Evolutionary conservation across 2,113 vertebrate species (phyloP).

Genomic region (Phainopepla nitens): DNA sequence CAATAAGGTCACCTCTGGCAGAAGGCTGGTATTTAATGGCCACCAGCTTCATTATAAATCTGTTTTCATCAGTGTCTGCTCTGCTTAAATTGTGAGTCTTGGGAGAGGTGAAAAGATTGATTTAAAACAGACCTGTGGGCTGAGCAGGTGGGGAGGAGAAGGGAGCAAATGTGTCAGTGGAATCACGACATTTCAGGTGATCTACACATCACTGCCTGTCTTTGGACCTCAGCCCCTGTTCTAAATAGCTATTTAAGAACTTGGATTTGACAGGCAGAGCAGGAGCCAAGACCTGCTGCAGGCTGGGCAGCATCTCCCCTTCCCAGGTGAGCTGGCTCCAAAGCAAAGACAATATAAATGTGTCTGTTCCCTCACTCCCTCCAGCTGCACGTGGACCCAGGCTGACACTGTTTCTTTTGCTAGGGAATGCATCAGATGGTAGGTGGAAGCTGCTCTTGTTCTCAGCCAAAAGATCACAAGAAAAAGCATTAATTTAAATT

Average conservation of each 20-base stretch:
- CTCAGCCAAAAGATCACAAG: background rate
- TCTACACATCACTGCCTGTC: background rate
- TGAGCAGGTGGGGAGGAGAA: slow-evolving; percentile 14
- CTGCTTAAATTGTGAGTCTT: slow-evolving; percentile 30
- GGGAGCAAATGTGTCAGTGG: background rate
- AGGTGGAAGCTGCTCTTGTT: background rate
- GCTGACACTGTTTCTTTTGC: background rate
- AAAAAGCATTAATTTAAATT: background rate
- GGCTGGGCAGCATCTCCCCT: background rate
- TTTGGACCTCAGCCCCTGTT: slow-evolving; percentile 3
- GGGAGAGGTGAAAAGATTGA: slow-evolving; percentile 29
- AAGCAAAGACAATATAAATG: background rate
- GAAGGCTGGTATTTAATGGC: slow-evolving; percentile 15
- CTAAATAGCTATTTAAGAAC: slow-evolving; percentile 39
- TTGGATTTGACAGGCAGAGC: slow-evolving; percentile 38
- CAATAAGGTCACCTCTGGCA: slow-evolving; percentile 46
- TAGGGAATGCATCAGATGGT: background rate
- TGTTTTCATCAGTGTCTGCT: background rate
- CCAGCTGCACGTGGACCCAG: background rate
- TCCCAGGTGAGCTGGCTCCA: background rate
- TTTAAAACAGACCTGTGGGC: slow-evolving; percentile 16
- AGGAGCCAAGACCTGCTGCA: slow-evolving; percentile 26
- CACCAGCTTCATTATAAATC: slow-evolving; percentile 43
- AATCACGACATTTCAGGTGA: slow-evolving; percentile 24
- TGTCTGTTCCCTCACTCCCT: background rate